These are phyloP conservation scores for Pelusios castaneus DNA, from an alignment of 2,113 vertebrate species.

Conservation along the genomic window DNA sequence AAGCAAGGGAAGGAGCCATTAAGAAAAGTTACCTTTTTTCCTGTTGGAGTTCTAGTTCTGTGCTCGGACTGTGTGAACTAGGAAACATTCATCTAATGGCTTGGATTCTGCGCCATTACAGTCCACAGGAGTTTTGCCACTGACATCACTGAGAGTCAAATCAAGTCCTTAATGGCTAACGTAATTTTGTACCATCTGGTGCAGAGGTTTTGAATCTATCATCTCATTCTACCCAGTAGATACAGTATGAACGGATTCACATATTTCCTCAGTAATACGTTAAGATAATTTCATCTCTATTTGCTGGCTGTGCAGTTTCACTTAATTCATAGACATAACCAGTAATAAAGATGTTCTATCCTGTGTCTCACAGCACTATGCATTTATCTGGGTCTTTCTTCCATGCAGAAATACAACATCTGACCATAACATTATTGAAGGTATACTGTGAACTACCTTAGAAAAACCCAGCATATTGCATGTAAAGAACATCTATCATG, in stretches of 20 bases:
- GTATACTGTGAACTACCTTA: not conserved
- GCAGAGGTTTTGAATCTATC: not conserved
- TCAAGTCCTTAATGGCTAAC: not conserved
- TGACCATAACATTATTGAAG: not conserved
- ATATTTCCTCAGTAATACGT: not conserved
- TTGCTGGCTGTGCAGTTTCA: not conserved
- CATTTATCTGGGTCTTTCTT: not conserved
- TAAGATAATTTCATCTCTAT: not conserved
- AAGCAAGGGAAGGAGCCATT: not conserved
- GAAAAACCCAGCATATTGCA: not conserved
- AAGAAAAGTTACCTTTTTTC: not conserved
- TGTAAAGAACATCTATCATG: not conserved
- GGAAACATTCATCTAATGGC: not conserved
- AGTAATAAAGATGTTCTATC: not conserved
- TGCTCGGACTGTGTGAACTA: not conserved
- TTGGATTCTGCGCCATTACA: not conserved
- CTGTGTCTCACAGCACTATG: not conserved
- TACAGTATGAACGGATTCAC: not conserved
- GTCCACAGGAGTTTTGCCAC: not conserved
- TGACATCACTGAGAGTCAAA: not conserved
- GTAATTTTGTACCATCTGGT: not conserved
- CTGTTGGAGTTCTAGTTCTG: not conserved
- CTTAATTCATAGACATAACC: not conserved
- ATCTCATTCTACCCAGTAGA: not conserved
- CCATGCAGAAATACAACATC: not conserved